Base-by-base conservation (phyloP, 2,113 vertebrate genomes). In the Rhipidura dahli region DNA sequence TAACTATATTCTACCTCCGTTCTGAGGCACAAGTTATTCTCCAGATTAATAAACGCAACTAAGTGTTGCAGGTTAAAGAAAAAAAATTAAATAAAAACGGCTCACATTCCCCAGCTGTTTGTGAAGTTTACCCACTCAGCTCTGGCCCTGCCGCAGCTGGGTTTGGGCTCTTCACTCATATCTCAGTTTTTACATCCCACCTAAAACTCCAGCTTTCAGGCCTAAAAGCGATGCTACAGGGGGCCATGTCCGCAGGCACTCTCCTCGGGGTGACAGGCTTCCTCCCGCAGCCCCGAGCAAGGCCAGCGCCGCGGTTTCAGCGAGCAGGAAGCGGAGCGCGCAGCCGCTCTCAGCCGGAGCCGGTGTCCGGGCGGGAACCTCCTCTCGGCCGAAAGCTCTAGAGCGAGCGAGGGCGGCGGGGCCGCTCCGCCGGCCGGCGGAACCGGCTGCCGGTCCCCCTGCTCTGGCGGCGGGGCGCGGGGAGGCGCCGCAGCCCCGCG, bases 221-320 rank as follows among this genome's bases (percentile, higher is more conserved):
- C 28, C 6, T 2, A 24, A 13, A 22, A 31, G 47, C 9, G 2
- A 31, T 0, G 35, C n/a, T 0, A 2, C 7, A 7, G 18, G 7
- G 11, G 57, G 2, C 15, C 11, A 1, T 10, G 4, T 1, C 65
- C 0, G 30, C 60, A 3, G 17, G 16, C 19, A 2, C 0, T 7
- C 60, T 7, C 44, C 53, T 4, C 2, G 0, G 1, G 20, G 3
- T 2, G 27, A 1, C n/a, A 1, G n/a, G 16, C 7, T 21, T 6
- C 30, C 10, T 60, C 77, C 23, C 57, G 8, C 15, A 8, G 22
- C 23, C n/a, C 19, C 31, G 2, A 26, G 17, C 35, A 4, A 4
- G 61, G 10, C 69, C 56, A 1, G 0, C 1, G 0, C 1, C 2
- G 49, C 15, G 5, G 2, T 0, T 5, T 4, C 10, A 18, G 40